phyloP scores from a whole-genome alignment of 1,140 invertebrate genomes.

The Akabosia matsudoensis region DNA sequence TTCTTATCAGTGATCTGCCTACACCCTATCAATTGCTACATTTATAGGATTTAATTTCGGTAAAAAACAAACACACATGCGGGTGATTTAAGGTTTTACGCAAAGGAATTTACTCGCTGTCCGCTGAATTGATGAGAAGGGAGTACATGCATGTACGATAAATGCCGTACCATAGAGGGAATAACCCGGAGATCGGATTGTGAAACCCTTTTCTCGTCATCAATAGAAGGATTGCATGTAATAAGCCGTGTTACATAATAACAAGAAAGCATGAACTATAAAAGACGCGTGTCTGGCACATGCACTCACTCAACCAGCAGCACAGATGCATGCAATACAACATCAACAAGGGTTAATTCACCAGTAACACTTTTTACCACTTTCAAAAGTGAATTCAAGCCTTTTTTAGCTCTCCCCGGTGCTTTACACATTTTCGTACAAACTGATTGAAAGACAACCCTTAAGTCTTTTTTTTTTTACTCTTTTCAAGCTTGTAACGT shows the following conservation, averaged over 20 bases:
- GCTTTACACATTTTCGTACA: conserved; percentile 14
- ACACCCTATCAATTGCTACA: neutral
- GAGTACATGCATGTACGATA: neutral
- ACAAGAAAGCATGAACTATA: conserved; percentile 8
- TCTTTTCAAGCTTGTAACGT: neutral
- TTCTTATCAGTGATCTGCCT: too few relatives aligned
- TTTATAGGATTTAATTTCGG: neutral
- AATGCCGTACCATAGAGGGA: neutral
- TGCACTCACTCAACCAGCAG: conserved; percentile 37
- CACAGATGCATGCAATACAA: conserved; percentile 29
- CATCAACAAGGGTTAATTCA: conserved; percentile 46
- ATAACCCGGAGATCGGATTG: neutral
- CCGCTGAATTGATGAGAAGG: too few relatives aligned
- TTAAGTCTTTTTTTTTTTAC: conserved; percentile 21
- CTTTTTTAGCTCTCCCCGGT: conserved; percentile 41
- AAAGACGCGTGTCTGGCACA: conserved; percentile 47
- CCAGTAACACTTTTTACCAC: neutral
- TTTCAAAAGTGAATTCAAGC: conserved; percentile 25
- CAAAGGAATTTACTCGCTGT: neutral
- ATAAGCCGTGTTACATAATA: neutral
- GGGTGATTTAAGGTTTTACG: neutral
- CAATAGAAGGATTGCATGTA: neutral
- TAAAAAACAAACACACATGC: neutral
- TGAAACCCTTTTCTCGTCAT: conserved; percentile 4
- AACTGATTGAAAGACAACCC: conserved; percentile 16